phyloP scores from a whole-genome alignment of 1,140 invertebrate species.

The Steinernema feltiae region DNA sequence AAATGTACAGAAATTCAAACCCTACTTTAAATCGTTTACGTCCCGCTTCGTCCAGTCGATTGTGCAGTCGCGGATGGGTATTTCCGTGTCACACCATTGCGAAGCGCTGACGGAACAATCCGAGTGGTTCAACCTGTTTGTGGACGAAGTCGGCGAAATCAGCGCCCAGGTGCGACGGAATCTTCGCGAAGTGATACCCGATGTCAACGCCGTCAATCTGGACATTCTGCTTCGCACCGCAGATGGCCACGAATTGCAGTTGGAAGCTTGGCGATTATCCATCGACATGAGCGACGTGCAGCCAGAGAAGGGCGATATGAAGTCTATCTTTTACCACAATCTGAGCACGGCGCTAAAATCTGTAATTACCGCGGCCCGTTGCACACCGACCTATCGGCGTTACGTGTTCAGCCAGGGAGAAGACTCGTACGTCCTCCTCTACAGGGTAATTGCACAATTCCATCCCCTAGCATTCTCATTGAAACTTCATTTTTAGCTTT shows the following conservation, averaged over 20 bases:
- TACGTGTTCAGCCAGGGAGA: constrained; percentile 6
- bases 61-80: constrained; percentile 2
- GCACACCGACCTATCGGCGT: constrained; percentile 4
- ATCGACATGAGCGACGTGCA: neutral
- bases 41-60: constrained; percentile 5
- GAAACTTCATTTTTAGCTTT: neutral
- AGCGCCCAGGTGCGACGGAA: neutral
- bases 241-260: neutral
- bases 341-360: constrained; percentile 13
- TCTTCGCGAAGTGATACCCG: neutral
- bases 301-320: neutral
- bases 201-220: neutral
- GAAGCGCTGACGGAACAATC: neutral
- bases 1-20: neutral
- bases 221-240: constrained; percentile 3
- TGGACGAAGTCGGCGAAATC: constrained; percentile 11
- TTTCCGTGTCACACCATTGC: neutral
- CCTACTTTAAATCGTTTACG: constrained; percentile 8
- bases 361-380: neutral
- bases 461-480: neutral
- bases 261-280: constrained; percentile 10
- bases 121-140: constrained; percentile 17
- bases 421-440: neutral
- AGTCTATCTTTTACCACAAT: neutral
- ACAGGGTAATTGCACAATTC: neutral